Base-by-base conservation (phyloP, 2,888 invertebrate genomes). In the Xylophagus ater region DNA sequence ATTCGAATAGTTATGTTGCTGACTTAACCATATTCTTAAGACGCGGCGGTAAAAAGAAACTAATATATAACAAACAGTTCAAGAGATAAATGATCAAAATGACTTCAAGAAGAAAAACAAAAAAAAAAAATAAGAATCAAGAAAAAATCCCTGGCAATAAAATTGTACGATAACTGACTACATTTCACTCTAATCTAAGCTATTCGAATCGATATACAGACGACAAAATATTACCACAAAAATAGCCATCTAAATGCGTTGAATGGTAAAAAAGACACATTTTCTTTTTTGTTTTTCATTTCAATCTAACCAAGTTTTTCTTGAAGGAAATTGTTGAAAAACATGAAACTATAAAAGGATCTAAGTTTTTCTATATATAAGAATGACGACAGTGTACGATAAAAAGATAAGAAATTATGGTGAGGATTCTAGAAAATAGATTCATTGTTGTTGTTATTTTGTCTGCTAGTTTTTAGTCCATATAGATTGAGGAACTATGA, bases 241-340 rank as follows among this genome's bases (percentile, higher is more conserved):
- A 26, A 26, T 13, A 26, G 26, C n/a, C 26, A 26, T 26, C 26
- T 26, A 13, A 26, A 26, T 26, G 26, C 26, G 26, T n/a, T n/a
- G n/a, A 26, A 26, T 26, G 26, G 26, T 10, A 26, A n/a, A n/a
- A n/a, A n/a, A n/a, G 26, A 26, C 26, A 26, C 6, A 12, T 26
- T 26, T 26, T 10, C 7, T n/a, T 3, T 9, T 23, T 8, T 10
- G 5, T 6, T 13, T 26, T 26, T 13, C 26, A 26, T 26, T 26
- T 26, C 8, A 26, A 26, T 26, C n/a, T 26, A 26, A 26, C 26
- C 12, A 13, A n/a, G n/a, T n/a, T n/a, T n/a, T n/a, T n/a, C n/a
- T n/a, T 13, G 6, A 26, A 12, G 9, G 26, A 26, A 26, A 26
- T 26, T 26, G 26, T 26, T 13, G 26, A 26, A 5, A 26, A 10